Percentiles rank a stretch among this genome's conserved stretches.
phyloP scores from a whole-genome alignment of 2,888 invertebrate species.

The Tholera decimalis region DNA sequence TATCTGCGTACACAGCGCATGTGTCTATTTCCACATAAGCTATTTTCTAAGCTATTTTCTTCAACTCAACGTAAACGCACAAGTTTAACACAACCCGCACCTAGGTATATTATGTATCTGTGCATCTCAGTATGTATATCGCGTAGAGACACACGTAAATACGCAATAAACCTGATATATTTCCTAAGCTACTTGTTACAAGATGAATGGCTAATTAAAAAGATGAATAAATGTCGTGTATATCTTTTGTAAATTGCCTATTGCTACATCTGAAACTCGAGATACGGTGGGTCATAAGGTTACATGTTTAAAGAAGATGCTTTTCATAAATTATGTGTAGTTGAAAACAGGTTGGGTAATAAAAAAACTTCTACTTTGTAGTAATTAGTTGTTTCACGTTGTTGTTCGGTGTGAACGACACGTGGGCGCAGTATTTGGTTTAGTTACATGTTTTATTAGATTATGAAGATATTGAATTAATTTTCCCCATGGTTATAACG shows the following conservation, averaged over 20 bases:
- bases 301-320: slow-evolving; percentile 22
- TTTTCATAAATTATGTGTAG: slow-evolving; percentile 37
- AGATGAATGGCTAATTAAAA: slow-evolving; percentile 52
- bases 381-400: no score
- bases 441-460: background rate
- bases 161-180: slow-evolving; percentile 49
- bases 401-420: slow-evolving; percentile 2
- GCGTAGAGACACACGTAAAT: slow-evolving; percentile 5
- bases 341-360: slow-evolving; percentile 27
- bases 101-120: background rate
- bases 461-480: background rate
- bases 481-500: slow-evolving; percentile 12
- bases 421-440: background rate
- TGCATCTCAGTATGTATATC: slow-evolving; percentile 2
- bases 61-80: slow-evolving; percentile 17
- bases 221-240: slow-evolving; percentile 36
- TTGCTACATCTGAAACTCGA: slow-evolving; percentile 38
- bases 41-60: slow-evolving; percentile 30
- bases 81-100: slow-evolving; percentile 3
- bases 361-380: background rate
- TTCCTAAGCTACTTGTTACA: slow-evolving; percentile 39
- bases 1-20: slow-evolving; percentile 40
- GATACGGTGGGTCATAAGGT: slow-evolving; percentile 20
- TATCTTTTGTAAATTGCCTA: slow-evolving; percentile 38
- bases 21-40: slow-evolving; percentile 52